Percentiles rank a stretch among this genome's conserved stretches.
phyloP scores from a whole-genome alignment of 2,888 invertebrate genomes.

The Hemistola chrysoprasaria region DNA sequence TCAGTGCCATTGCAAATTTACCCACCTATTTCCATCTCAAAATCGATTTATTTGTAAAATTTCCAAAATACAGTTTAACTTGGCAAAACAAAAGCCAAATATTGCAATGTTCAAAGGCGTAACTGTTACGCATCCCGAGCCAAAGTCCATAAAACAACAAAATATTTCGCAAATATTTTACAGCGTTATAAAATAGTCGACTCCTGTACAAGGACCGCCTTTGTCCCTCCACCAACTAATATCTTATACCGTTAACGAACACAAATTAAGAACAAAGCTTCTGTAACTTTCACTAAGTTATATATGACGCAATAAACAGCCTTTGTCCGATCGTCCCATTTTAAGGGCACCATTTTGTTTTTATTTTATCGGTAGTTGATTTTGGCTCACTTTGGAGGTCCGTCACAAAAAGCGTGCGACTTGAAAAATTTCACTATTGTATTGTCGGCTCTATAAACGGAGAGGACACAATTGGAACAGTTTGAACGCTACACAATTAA shows the following conservation, averaged over 20 bases:
- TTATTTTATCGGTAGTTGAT: conserved; percentile 71
- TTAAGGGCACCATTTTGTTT: conserved; percentile 59
- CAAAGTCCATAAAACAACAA: conserved; percentile 43
- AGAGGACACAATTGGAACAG: conserved; percentile 47
- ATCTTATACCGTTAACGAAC: conserved; percentile 68
- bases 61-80: neutral
- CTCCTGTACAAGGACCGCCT: conserved; percentile 62
- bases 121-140: conserved; percentile 30
- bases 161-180: conserved; percentile 67
- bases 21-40: too few relatives aligned
- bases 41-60: conserved; percentile 2
- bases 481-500: conserved; percentile 60
- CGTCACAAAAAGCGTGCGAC: conserved; percentile 64
- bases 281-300: conserved; percentile 75
- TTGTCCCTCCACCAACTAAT: conserved; percentile 49
- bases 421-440: conserved; percentile 59
- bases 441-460: conserved; percentile 56
- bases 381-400: conserved; percentile 57
- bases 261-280: conserved; percentile 49
- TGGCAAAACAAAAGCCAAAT: conserved; percentile 18
- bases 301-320: conserved; percentile 72
- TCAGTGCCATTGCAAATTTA: too few relatives aligned
- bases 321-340: conserved; percentile 55
- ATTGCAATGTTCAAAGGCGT: conserved; percentile 26
- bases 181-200: conserved; percentile 55